A percentile compares a stretch with the other conserved stretches of the same genome.
phyloP scores from a whole-genome alignment of 2,797 vertebrate genomes.

The Acipenser ruthenus region DNA sequence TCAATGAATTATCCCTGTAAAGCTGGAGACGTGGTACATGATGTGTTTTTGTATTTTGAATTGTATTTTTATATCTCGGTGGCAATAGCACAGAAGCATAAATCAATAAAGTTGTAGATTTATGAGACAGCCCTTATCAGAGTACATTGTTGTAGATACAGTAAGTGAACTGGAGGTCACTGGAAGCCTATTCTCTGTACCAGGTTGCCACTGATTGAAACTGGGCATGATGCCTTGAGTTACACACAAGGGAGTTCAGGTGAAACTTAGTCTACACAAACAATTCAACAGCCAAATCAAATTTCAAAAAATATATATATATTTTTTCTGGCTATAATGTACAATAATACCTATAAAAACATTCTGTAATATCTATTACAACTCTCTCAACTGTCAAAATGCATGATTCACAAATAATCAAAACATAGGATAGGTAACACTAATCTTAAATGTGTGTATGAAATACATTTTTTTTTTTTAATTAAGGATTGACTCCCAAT shows the following conservation, averaged over 20 bases:
- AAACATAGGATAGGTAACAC: too few relatives aligned
- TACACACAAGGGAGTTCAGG: constrained; percentile 38
- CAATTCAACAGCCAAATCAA: background rate
- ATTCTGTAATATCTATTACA: too few relatives aligned
- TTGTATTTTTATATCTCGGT: constrained; percentile 9
- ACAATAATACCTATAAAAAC: too few relatives aligned
- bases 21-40: constrained; percentile 6
- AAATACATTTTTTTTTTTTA: too few relatives aligned
- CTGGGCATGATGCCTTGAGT: constrained; percentile 46
- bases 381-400: too few relatives aligned
- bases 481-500: too few relatives aligned
- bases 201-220: constrained; percentile 31
- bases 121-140: constrained; percentile 18
- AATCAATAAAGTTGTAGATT: constrained; percentile 19
- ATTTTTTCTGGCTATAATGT: too few relatives aligned
- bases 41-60: constrained; percentile 17
- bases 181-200: constrained; percentile 36
- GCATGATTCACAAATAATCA: too few relatives aligned
- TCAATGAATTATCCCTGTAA: too few relatives aligned
- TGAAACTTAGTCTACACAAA: background rate
- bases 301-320: too few relatives aligned
- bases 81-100: constrained; percentile 12
- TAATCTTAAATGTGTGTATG: too few relatives aligned
- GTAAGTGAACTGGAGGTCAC: constrained; percentile 28
- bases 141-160: constrained; percentile 7